These are phyloP conservation scores for Poecilobothrus nobilitatus DNA, from an alignment of 2,888 invertebrate species.

Conservation along the genomic window DNA sequence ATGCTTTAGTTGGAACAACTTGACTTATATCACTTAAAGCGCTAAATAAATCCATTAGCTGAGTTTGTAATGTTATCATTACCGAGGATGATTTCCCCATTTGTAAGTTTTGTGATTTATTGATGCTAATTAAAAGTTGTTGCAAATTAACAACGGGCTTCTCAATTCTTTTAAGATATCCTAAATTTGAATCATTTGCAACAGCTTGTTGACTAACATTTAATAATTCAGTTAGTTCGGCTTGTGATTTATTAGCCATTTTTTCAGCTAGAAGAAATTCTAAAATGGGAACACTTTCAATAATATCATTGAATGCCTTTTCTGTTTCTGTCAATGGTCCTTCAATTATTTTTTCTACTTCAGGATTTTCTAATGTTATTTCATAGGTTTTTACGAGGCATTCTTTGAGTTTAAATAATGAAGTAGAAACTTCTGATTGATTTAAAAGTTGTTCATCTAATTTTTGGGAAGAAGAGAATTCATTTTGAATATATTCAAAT, in stretches of 20 bases:
- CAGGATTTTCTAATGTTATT: conserved; percentile 31
- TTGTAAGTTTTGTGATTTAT: conserved; percentile 15
- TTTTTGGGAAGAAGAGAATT: conserved; percentile 28
- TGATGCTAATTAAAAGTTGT: conserved; percentile 13
- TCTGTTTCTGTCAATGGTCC: conserved; percentile 30
- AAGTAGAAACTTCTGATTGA: conserved; percentile 33
- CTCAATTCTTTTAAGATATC: background rate
- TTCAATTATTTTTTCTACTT: conserved; percentile 26
- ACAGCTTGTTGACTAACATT: conserved; percentile 17
- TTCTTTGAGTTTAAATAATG: conserved; percentile 38
- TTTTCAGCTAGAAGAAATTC: conserved; percentile 45
- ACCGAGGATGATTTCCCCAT: background rate
- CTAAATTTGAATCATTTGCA: background rate
- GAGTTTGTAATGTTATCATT: conserved; percentile 17
- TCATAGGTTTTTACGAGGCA: conserved; percentile 41
- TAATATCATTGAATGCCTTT: conserved; percentile 38
- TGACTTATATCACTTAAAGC: conserved; percentile 18
- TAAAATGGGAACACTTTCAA: conserved; percentile 36
- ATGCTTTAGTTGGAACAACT: conserved; percentile 9
- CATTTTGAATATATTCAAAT: conserved; percentile 23
- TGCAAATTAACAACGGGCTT: conserved; percentile 17
- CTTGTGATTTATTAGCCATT: conserved; percentile 37
- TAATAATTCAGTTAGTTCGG: conserved; percentile 29
- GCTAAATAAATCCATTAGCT: conserved; percentile 17
- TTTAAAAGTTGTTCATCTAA: conserved; percentile 24